Conservation (phyloP, 2,888 invertebrate species). For the Parapristionchus giblindavisi region DNA sequence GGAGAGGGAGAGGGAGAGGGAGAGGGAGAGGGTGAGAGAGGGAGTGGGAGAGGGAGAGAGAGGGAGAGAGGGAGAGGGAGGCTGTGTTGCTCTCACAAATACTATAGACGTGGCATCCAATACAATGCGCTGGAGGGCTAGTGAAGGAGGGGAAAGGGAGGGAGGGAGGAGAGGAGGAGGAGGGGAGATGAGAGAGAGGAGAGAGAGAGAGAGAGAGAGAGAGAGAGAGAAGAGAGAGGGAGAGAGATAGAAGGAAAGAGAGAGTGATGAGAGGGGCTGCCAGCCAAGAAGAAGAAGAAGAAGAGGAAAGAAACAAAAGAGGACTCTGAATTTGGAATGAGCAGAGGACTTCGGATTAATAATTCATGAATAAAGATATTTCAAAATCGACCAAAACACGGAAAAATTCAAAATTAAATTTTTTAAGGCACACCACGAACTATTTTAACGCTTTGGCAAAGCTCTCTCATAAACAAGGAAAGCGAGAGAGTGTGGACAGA, state of each 20-base stretch:
- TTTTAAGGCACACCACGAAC: too few relatives aligned
- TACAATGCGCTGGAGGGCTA: not conserved
- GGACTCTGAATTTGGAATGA: too few relatives aligned
- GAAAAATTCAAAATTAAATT: too few relatives aligned
- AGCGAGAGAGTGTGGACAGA: too few relatives aligned
- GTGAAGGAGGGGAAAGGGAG: not conserved
- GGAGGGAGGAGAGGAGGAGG: slow-evolving; percentile 1
- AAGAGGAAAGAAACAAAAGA: too few relatives aligned
- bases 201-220: not conserved
- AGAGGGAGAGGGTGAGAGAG: not conserved
- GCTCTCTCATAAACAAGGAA: too few relatives aligned
- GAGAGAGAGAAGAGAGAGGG: not conserved
- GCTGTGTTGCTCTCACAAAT: too few relatives aligned
- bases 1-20: not conserved
- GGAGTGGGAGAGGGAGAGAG: slow-evolving; percentile 3
- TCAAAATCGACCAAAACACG: too few relatives aligned
- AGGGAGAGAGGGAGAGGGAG: not conserved
- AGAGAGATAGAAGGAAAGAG: not conserved
- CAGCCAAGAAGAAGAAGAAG: too few relatives aligned
- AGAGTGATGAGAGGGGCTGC: not conserved
- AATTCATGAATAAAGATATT: too few relatives aligned
- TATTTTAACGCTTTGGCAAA: too few relatives aligned
- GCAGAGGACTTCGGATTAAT: too few relatives aligned
- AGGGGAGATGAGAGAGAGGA: slow-evolving; percentile 2
- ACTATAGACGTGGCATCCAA: not conserved